These are phyloP conservation scores for Corapipo altera DNA, from an alignment of 2,113 vertebrate species.

Conservation along the genomic window DNA sequence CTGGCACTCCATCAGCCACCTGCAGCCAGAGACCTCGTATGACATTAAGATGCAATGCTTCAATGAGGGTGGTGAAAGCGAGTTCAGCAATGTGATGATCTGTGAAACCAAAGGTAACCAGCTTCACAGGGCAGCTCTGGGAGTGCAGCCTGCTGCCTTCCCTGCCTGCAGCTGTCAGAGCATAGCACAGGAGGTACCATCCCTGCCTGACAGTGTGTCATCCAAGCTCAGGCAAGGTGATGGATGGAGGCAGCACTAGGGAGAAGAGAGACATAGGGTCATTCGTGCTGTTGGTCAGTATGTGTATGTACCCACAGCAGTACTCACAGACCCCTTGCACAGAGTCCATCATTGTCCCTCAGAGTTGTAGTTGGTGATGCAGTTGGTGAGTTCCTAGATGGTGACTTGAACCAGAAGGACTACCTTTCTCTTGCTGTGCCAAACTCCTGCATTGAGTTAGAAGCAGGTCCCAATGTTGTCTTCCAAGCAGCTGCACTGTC, in stretches of 20 bases:
- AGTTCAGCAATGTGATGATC: conserved; percentile 97
- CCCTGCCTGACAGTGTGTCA: fast-evolving
- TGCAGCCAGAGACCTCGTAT: conserved; percentile 95
- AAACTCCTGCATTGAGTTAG: neutral
- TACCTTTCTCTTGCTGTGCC: neutral
- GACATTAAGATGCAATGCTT: conserved; percentile 99
- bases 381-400: too few species aligned
- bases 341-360: neutral
- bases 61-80: conserved; percentile 94
- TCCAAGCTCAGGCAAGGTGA: neutral
- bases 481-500: neutral
- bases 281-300: neutral
- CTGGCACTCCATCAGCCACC: conserved; percentile 94
- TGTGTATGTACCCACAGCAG: neutral
- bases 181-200: neutral
- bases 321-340: neutral
- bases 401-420: neutral
- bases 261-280: neutral
- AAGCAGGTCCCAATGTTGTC: neutral
- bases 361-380: neutral
- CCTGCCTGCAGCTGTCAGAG: neutral
- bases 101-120: conserved; percentile 93
- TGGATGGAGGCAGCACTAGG: neutral
- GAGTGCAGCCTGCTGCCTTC: neutral
- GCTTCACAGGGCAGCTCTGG: neutral